Evolutionary conservation across 2,113 vertebrate genomes (phyloP).

Genomic region (Corapipo altera): DNA sequence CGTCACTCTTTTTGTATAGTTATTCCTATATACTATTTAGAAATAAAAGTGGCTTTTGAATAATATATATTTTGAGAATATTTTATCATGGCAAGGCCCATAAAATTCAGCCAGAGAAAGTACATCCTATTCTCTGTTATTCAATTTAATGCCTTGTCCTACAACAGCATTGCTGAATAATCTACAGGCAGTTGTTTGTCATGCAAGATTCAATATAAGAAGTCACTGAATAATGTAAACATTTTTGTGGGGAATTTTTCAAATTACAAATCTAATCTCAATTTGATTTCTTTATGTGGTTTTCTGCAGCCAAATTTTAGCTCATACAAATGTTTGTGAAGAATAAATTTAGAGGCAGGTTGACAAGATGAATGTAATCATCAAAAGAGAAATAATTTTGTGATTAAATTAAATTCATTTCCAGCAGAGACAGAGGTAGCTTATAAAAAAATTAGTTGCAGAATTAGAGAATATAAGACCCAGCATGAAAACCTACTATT

Average conservation of each 20-base stretch:
- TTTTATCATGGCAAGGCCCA: not conserved
- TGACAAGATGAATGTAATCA: not conserved
- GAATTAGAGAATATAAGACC: not conserved
- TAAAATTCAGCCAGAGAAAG: not conserved
- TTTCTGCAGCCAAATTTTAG: not conserved
- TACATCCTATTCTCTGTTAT: not conserved
- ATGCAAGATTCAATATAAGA: not conserved
- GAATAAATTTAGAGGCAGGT: not conserved
- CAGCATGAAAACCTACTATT: not conserved
- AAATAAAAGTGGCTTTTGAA: not conserved
- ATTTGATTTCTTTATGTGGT: not conserved
- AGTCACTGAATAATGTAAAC: not conserved
- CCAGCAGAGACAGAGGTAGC: not conserved
- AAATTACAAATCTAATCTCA: not conserved
- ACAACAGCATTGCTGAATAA: not conserved
- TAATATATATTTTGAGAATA: not conserved
- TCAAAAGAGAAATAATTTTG: not conserved
- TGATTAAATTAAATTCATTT: constrained; percentile 30
- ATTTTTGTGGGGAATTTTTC: not conserved
- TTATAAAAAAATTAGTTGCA: not conserved
- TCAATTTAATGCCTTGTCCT: not conserved
- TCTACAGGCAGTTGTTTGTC: not conserved
- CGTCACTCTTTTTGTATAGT: not conserved
- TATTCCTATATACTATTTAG: not conserved
- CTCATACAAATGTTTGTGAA: not conserved